Evolutionary conservation across 37 sponge, comb jelly and placozoan species (phyloP).

Genomic region (Haliclona indistincta): DNA sequence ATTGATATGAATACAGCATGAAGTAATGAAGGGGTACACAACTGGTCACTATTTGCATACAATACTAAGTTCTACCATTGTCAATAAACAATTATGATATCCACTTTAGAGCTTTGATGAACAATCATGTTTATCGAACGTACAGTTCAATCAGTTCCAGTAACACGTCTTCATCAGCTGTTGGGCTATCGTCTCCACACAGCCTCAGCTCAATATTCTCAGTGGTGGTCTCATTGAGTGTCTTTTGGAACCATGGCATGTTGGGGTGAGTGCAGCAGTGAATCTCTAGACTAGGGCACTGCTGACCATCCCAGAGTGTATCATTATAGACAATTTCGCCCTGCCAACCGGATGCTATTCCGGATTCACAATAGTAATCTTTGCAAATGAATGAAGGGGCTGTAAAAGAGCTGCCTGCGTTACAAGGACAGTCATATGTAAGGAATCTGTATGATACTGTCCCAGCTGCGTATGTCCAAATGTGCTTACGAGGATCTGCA

Average conservation of each 20-base stretch:
- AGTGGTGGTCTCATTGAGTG: neutral
- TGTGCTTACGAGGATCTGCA: neutral
- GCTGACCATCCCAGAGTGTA: slow-evolving; percentile 23
- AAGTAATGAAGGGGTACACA: too few species aligned
- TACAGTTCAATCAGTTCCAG: neutral
- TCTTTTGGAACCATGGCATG: slow-evolving; percentile 35
- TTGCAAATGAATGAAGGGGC: slow-evolving; percentile 11
- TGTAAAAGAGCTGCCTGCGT: neutral
- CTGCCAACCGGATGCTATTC: neutral
- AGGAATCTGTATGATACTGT: neutral
- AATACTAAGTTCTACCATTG: too few species aligned
- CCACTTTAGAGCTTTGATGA: too few species aligned
- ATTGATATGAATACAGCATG: too few species aligned
- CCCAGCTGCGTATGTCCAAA: slow-evolving; percentile 6
- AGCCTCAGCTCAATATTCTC: slow-evolving; percentile 25
- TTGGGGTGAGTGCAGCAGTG: slow-evolving; percentile 1
- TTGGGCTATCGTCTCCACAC: neutral
- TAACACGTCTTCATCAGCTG: neutral
- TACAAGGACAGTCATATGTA: slow-evolving; percentile 8
- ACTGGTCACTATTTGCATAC: too few species aligned
- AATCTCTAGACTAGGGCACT: slow-evolving; percentile 1
- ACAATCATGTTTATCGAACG: too few species aligned
- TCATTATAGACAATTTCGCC: neutral
- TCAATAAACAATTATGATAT: too few species aligned
- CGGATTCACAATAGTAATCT: slow-evolving; percentile 38